Base-by-base conservation (phyloP, 2,113 vertebrate genomes). In the Stegastes partitus region DNA sequence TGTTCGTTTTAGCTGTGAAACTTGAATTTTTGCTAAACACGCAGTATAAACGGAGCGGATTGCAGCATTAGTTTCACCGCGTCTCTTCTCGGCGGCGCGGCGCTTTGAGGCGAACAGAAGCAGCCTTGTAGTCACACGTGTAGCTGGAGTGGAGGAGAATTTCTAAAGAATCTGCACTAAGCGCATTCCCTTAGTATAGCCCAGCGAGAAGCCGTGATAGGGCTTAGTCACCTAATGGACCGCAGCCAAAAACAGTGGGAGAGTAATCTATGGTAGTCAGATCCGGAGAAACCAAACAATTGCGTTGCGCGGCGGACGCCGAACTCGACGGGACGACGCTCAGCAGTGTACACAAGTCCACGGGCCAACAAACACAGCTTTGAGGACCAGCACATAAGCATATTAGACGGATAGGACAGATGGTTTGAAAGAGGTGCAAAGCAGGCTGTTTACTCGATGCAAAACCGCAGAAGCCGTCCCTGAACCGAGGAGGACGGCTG, bases 311-410 rank as follows among this genome's bases (percentile, higher is more conserved):
- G 19, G 23, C 1, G 3, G 23, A 26, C 39, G 6, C 1, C 47
- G 49, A 26, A 28, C 5, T 50, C 26, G 7, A 37, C 16, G 19
- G 53, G 34, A 37, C 49, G 11, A 19, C 15, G 45, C 8, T 49
- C 39, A 25, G 25, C 55, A 47, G 34, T 9, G 63, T 37, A 28
- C 68, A 77, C 57, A 58, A 4, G 25, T 15, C 50, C 39, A 25
- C 42, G 26, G 62, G 31, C 68, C 50, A 69, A 34, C 65, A 74
- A 45, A 54, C 53, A 64, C 47, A 39, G 64, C 57, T 74, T 39
- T 5, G 18, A 69, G 28, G 57, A 49, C 11, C 39, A 21, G 59
- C 42, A 7, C 39, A 34, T 7, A 22, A 3, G 11, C 61, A 18
- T 62, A 22, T 44, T 42, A 42, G 39, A 42, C 39, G 8, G 16